Conservation (phyloP, 2,888 invertebrate species). For the Eledone cirrhosa region DNA sequence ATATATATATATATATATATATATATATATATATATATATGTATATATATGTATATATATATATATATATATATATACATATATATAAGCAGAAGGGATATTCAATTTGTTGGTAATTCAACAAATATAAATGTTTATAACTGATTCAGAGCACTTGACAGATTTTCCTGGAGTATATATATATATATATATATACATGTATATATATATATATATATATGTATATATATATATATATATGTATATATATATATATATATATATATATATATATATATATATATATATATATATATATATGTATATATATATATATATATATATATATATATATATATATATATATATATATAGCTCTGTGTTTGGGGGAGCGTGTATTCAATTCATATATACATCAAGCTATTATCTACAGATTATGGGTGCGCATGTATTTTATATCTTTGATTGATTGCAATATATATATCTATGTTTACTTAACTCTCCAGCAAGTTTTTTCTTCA, state of each 20-base stretch:
- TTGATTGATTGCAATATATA: too few species aligned
- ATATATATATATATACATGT: background rate
- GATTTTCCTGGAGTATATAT: constrained; percentile 1
- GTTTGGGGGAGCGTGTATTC: background rate
- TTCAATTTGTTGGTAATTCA: too few species aligned
- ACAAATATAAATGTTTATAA: too few species aligned
- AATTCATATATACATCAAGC: background rate
- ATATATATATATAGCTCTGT: background rate
- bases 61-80: background rate
- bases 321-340: constrained; percentile 6
- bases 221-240: background rate
- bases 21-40: background rate
- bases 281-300: background rate
- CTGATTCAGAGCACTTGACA: too few species aligned
- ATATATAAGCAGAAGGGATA: too few species aligned
- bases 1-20: constrained; percentile 6
- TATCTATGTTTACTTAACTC: too few species aligned
- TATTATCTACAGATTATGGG: too few species aligned
- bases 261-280: constrained; percentile 1
- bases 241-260: constrained; percentile 2
- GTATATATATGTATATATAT: background rate
- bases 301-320: background rate
- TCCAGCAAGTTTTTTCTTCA: too few species aligned
- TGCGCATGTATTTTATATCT: too few species aligned
- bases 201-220: constrained; percentile 6